A percentile compares a stretch with the other conserved stretches of the same genome.
Evolutionary conservation across 1,140 invertebrate species (phyloP).

Genomic region (Zaprionus nigranus): DNA sequence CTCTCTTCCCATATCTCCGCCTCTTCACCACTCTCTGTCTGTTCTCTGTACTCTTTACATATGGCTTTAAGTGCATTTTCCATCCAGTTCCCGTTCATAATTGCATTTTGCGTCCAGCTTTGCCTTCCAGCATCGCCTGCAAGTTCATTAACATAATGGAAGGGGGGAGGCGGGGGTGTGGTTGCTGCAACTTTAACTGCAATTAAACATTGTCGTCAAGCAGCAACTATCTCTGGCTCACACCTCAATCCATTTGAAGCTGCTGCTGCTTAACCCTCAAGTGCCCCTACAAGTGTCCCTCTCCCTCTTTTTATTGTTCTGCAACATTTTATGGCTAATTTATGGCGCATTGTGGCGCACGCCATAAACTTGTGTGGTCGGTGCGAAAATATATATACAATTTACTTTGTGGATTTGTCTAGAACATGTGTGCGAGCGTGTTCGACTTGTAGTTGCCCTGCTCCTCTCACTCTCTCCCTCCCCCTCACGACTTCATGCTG

Average conservation of each 20-base stretch:
- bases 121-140: neutral
- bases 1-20: no score
- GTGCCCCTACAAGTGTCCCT: slow-evolving; percentile 23
- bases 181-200: neutral
- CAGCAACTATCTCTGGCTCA: neutral
- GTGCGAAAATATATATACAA: slow-evolving; percentile 34
- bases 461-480: neutral
- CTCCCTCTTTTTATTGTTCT: slow-evolving; percentile 22
- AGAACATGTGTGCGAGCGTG: neutral
- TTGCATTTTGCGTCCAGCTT: slow-evolving; percentile 15
- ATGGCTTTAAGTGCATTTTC: slow-evolving; percentile 9
- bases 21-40: neutral
- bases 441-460: neutral
- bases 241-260: neutral
- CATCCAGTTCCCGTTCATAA: slow-evolving; percentile 14
- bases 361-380: neutral
- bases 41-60: neutral
- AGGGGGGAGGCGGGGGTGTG: neutral
- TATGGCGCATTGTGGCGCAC: slow-evolving; percentile 6
- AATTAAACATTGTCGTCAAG: slow-evolving; percentile 16
- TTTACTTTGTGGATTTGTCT: slow-evolving; percentile 32
- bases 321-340: slow-evolving; percentile 47
- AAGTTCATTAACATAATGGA: slow-evolving; percentile 62
- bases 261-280: slow-evolving; percentile 14
- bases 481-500: slow-evolving; percentile 41